These are phyloP conservation scores for Nomada ferruginata DNA, from an alignment of 2,888 invertebrate genomes.

Conservation along the genomic window DNA sequence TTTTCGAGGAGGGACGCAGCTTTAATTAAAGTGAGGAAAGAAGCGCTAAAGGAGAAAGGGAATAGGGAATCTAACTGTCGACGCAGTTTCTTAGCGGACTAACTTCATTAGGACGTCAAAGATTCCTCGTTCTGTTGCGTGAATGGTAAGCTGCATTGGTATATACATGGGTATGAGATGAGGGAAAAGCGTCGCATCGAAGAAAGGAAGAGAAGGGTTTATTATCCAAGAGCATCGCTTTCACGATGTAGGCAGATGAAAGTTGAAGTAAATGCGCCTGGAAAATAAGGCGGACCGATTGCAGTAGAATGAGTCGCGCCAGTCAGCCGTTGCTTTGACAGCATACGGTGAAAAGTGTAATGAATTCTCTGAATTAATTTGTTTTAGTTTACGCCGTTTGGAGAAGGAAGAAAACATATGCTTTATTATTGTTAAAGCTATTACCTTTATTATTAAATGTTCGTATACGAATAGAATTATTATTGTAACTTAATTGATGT, in stretches of 20 bases:
- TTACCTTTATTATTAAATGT: too few relatives aligned
- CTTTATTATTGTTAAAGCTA: too few relatives aligned
- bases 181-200: not conserved
- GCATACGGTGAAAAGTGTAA: not conserved
- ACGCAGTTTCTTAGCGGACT: slow-evolving; percentile 70
- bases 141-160: slow-evolving; percentile 4
- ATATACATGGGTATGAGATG: not conserved
- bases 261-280: slow-evolving; percentile 19
- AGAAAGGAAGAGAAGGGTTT: not conserved
- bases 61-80: slow-evolving; percentile 35
- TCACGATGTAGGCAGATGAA: not conserved
- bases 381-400: too few relatives aligned
- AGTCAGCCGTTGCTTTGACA: not conserved
- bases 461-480: too few relatives aligned
- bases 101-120: slow-evolving; percentile 75
- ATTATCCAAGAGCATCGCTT: not conserved
- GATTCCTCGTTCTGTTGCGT: slow-evolving; percentile 47
- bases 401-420: too few relatives aligned
- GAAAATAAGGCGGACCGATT: not conserved
- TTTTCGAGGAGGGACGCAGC: not conserved
- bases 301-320: not conserved
- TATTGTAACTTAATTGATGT: too few relatives aligned
- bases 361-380: too few relatives aligned
- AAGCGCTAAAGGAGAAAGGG: not conserved
- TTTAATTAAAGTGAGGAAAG: not conserved